These are phyloP conservation scores for Oxyteleia sp. DNA, from an alignment of 2,888 invertebrate species.

Conservation along the genomic window DNA sequence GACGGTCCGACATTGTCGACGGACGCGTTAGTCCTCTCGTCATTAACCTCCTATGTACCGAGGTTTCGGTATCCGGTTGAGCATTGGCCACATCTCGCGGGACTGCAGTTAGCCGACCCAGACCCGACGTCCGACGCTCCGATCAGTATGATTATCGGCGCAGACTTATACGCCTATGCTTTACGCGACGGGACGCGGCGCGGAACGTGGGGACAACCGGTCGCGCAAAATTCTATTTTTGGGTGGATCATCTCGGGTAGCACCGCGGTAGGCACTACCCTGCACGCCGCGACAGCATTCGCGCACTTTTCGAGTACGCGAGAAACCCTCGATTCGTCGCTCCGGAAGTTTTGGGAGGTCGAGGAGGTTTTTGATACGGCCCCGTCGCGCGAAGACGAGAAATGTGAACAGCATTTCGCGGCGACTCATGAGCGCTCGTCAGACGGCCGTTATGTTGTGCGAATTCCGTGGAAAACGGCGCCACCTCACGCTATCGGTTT, in stretches of 20 bases:
- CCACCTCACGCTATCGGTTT: neutral
- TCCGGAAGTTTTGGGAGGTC: slow-evolving; percentile 7
- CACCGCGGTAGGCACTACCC: neutral
- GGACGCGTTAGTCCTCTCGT: no score
- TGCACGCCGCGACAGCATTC: no score
- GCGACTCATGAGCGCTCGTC: no score
- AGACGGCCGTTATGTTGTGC: neutral
- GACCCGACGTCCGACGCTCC: neutral
- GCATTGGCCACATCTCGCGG: no score
- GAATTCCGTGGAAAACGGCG: neutral
- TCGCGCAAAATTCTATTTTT: neutral
- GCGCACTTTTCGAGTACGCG: no score
- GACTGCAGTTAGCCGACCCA: no score
- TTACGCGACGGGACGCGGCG: neutral
- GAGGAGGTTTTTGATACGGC: neutral
- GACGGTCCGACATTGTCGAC: no score
- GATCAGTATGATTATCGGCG: slow-evolving; percentile 2
- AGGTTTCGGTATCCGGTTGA: no score
- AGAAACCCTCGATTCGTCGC: neutral
- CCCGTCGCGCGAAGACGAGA: neutral
- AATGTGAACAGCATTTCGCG: neutral
- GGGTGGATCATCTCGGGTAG: no score
- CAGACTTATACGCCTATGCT: slow-evolving; percentile 1
- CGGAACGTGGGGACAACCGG: neutral
- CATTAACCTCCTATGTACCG: no score